phyloP scores from a whole-genome alignment of 2,888 invertebrate genomes.

The Litoditis marina region DNA sequence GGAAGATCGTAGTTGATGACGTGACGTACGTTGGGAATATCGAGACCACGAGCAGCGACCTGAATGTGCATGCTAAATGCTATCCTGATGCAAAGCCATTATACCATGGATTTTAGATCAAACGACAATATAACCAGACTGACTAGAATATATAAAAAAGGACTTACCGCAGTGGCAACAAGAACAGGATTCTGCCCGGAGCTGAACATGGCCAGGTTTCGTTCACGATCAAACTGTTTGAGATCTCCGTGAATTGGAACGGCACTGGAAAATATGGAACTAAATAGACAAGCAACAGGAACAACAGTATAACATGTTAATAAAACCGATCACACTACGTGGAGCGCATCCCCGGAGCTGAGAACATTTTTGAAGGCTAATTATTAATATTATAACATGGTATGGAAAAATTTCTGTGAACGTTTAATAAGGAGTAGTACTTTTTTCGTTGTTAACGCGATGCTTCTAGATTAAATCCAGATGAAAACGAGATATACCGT shows the following conservation, averaged over 20 bases:
- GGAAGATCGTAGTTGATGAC: conserved; percentile 47
- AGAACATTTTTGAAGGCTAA: too few relatives aligned
- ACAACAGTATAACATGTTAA: too few relatives aligned
- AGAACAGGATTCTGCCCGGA: conserved; percentile 68
- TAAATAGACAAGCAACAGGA: too few relatives aligned
- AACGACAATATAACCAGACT: too few relatives aligned
- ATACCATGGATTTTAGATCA: too few relatives aligned
- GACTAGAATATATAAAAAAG: neutral
- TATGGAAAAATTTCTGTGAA: too few relatives aligned
- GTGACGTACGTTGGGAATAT: conserved; percentile 46
- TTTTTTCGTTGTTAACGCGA: too few relatives aligned
- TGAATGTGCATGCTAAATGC: conserved; percentile 4
- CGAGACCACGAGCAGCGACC: conserved; percentile 46
- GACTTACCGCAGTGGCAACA: conserved; percentile 43
- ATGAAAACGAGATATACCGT: conserved; percentile 5
- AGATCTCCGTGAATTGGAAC: conserved; percentile 98
- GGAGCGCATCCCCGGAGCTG: neutral
- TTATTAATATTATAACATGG: too few relatives aligned
- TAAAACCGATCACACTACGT: too few relatives aligned
- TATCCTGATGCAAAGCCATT: too few relatives aligned
- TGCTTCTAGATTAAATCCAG: too few relatives aligned
- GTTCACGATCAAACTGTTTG: conserved; percentile 77
- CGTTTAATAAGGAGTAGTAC: too few relatives aligned
- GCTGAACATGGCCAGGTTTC: conserved; percentile 39
- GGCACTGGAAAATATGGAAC: conserved; percentile 75